Percentiles rank a stretch among this genome's conserved stretches.
These are phyloP conservation scores for Epistrophe grossulariae DNA, from an alignment of 2,888 invertebrate genomes.

Conservation along the genomic window DNA sequence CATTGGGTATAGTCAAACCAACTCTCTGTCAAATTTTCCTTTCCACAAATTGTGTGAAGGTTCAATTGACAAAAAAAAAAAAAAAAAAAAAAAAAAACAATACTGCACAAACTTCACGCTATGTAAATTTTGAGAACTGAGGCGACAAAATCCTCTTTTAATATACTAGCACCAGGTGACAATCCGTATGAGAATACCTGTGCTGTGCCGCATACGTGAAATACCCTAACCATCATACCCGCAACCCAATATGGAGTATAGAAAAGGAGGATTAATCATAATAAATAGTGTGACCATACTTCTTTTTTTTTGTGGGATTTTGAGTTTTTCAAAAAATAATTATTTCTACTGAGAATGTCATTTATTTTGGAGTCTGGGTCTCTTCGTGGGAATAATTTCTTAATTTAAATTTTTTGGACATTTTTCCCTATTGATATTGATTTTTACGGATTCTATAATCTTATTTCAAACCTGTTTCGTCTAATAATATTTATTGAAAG, in stretches of 20 bases:
- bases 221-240: slow-evolving; percentile 13
- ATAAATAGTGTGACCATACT: not conserved
- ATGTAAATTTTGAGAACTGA: slow-evolving; percentile 70
- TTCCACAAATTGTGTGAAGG: slow-evolving; percentile 48
- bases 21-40: slow-evolving; percentile 17
- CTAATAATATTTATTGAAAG: no score
- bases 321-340: no score
- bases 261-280: slow-evolving; percentile 35
- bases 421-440: no score
- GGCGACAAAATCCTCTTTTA: slow-evolving; percentile 75
- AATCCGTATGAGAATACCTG: slow-evolving; percentile 65
- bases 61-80: slow-evolving; percentile 32
- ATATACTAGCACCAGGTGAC: slow-evolving; percentile 74
- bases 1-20: not conserved
- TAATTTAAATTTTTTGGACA: no score
- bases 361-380: no score
- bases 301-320: not conserved
- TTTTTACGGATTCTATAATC: no score
- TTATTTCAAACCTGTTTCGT: no score
- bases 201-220: slow-evolving; percentile 60
- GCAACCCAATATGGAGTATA: not conserved
- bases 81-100: slow-evolving; percentile 32
- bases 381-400: no score
- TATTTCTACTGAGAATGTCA: no score
- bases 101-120: slow-evolving; percentile 64